Percentiles rank a stretch among this genome's conserved stretches.
Evolutionary conservation across 2,113 vertebrate genomes (phyloP).

Genomic region (Podocnemis expansa): DNA sequence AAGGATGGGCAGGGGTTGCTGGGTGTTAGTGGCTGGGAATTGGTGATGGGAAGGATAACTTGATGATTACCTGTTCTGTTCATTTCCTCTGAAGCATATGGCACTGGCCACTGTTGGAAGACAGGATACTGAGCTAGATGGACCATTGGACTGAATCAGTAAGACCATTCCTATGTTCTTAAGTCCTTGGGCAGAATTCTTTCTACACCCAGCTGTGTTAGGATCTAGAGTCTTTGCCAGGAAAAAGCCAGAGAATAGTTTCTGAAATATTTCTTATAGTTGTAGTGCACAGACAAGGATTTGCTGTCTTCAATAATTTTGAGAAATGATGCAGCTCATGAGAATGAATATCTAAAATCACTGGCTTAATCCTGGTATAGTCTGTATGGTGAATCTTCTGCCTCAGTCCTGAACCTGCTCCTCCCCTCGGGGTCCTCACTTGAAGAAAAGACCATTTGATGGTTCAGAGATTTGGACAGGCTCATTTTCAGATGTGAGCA

Average conservation of each 20-base stretch:
- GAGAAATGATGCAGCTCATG: neutral
- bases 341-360: neutral
- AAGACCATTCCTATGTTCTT: neutral
- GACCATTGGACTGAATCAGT: no score
- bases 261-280: neutral
- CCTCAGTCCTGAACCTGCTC: neutral
- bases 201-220: neutral
- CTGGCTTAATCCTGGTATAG: neutral
- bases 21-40: no score
- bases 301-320: neutral
- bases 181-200: neutral
- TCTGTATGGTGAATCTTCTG: neutral
- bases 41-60: no score
- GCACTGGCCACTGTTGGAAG: no score
- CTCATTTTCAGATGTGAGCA: neutral
- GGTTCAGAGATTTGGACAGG: neutral
- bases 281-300: neutral
- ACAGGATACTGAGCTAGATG: no score
- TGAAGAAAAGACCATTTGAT: neutral
- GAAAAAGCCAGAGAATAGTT: neutral
- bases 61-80: no score
- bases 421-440: neutral
- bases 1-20: no score
- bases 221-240: no score
- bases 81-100: no score